phyloP scores from a whole-genome alignment of 2,797 vertebrate genomes.

The Poeciliopsis gracilis region DNA sequence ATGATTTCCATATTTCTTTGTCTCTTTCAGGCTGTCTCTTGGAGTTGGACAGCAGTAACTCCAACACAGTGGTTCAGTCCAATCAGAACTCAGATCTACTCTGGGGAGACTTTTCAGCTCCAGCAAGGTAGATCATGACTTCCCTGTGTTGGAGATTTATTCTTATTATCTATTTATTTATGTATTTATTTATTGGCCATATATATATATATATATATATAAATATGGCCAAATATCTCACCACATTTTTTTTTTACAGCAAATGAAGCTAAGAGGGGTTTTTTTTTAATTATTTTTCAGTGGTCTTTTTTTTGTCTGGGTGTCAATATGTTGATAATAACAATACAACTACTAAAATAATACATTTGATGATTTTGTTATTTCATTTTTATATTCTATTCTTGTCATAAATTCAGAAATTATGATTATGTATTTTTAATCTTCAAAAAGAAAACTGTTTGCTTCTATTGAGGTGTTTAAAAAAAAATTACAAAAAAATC shows the following conservation, averaged over 20 bases:
- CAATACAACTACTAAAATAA: not conserved
- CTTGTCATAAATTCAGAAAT: not conserved
- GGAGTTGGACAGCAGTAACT: conserved; percentile 88
- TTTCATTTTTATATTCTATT: not conserved
- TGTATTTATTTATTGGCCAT: not conserved
- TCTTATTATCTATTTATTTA: not conserved
- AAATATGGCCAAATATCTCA: not conserved
- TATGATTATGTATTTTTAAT: not conserved
- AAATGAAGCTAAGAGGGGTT: rapidly evolving
- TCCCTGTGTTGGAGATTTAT: not conserved
- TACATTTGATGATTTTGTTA: not conserved
- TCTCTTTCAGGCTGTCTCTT: conserved; percentile 80
- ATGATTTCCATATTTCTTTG: not conserved
- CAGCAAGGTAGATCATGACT: conserved; percentile 81
- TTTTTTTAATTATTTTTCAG: not conserved
- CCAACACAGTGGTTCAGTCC: conserved; percentile 78
- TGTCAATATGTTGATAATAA: not conserved
- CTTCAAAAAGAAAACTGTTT: not conserved
- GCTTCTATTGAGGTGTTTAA: not conserved
- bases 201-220: not conserved
- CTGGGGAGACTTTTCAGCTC: conserved; percentile 92
- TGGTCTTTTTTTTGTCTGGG: not conserved
- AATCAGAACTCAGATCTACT: conserved; percentile 82
- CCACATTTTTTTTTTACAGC: too few relatives aligned
- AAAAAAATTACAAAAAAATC: not conserved